Base-by-base conservation (phyloP, 2,113 vertebrate genomes). In the Ancistrus triradiatus region DNA sequence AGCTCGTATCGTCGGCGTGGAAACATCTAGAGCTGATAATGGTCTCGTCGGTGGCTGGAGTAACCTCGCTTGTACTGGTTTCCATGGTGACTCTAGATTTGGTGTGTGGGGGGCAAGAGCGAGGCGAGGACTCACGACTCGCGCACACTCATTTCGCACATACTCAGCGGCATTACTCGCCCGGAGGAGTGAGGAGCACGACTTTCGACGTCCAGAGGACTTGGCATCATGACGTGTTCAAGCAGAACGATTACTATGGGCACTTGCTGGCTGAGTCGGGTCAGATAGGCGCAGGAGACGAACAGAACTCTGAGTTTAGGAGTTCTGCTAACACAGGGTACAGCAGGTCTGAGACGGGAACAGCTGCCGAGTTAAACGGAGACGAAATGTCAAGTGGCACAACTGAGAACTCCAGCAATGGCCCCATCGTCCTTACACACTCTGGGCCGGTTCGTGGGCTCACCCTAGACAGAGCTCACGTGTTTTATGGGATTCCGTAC, bases 401-500 rank as follows among this genome's bases (percentile, higher is more conserved):
- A n/a, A 37, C 35, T 37, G 35, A 37, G 35, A 14, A 1, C 6
- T 21, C 35, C 47, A 51, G 35, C 13, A n/a, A 22, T 2, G 47
- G 21, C 4, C 40, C 40, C 9, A 17, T 9, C 0, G 7, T 21
- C 11, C 5, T 50, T 17, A 63, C 59, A 6, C 59, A 33, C 21
- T 59, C 58, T 4, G 71, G 71, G 1, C 60, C 24, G 6, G 55
- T 73, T 42, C 42, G 19, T 43, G 71, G 71, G 2, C 60, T 59
- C 31, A 62, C 59, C 1, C 46, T 71, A 47, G 70, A 77, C 35
- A 73, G 80, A 67, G 82, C 81, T 21, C 59, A 85, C n/a, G 63
- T 85, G 40, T 90, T 90, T 76, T 88, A 82, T 24, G 87, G 87
- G 44, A 68, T 90, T 19, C 85, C 82, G 0, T 90, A 82, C 13